Conservation (phyloP, 2,888 invertebrate genomes). For the Drosophila subsilvestris region DNA sequence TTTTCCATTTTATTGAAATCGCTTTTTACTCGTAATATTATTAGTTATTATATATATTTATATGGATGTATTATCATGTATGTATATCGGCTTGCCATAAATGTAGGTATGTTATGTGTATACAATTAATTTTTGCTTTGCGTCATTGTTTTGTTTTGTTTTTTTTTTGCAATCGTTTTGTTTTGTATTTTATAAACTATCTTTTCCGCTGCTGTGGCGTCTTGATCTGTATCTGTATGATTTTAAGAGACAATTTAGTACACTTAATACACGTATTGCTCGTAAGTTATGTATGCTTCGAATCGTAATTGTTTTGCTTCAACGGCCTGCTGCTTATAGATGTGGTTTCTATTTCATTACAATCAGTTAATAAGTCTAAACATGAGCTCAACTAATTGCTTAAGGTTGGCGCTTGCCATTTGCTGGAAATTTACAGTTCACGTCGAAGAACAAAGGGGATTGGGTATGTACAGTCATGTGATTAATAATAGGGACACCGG, state of each 20-base stretch:
- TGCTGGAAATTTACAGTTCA: conserved; percentile 55
- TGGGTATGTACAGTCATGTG: conserved; percentile 23
- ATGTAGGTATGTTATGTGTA: conserved; percentile 58
- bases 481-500: too few relatives aligned
- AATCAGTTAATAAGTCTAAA: conserved; percentile 38
- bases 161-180: conserved; percentile 36
- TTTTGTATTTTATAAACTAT: conserved; percentile 46
- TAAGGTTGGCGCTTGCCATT: conserved; percentile 28
- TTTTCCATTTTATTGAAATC: conserved; percentile 76
- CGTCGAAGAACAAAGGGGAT: conserved; percentile 47
- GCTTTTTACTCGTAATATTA: conserved; percentile 72
- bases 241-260: conserved; percentile 57
- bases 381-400: conserved; percentile 49
- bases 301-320: conserved; percentile 18
- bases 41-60: conserved; percentile 65
- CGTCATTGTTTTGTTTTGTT: conserved; percentile 30
- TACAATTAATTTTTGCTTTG: conserved; percentile 58
- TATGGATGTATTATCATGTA: conserved; percentile 75
- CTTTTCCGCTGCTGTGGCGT: conserved; percentile 27
- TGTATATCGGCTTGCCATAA: conserved; percentile 76
- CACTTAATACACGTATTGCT: conserved; percentile 60
- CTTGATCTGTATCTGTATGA: conserved; percentile 30
- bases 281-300: conserved; percentile 35
- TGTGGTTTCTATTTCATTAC: conserved; percentile 18
- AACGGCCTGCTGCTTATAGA: conserved; percentile 11